These are phyloP conservation scores for Drosophila nasuta DNA, from an alignment of 1,140 invertebrate species.

Conservation along the genomic window DNA sequence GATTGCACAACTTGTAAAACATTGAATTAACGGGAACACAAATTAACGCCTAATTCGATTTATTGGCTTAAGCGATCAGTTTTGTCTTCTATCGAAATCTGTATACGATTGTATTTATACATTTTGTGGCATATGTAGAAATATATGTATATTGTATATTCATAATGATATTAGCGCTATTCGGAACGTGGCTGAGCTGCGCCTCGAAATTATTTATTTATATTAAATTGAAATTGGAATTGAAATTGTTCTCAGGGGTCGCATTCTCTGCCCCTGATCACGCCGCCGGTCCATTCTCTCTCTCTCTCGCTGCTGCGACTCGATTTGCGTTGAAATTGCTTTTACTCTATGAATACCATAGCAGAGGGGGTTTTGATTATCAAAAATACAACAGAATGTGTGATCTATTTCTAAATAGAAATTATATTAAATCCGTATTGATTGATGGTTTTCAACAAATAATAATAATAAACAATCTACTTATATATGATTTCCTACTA, in stretches of 20 bases:
- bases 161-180: conserved; percentile 19
- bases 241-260: conserved; percentile 58
- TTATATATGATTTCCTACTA: no score
- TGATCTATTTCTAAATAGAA: no score
- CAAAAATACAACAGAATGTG: no score
- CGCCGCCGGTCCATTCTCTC: neutral
- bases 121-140: neutral
- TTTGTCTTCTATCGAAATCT: neutral
- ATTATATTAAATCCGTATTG: no score
- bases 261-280: conserved; percentile 5
- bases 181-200: conserved; percentile 21
- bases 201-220: conserved; percentile 63
- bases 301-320: neutral
- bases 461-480: no score
- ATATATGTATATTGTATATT: neutral
- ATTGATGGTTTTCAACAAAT: no score
- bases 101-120: neutral
- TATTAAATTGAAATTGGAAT: conserved; percentile 51
- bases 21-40: neutral
- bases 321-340: conserved; percentile 28
- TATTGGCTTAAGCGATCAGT: neutral
- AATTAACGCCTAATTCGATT: neutral
- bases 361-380: no score
- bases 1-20: conserved; percentile 12
- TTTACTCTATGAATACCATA: no score